Evolutionary conservation across 2,113 vertebrate genomes (phyloP).

Genomic region (Channa argus): DNA sequence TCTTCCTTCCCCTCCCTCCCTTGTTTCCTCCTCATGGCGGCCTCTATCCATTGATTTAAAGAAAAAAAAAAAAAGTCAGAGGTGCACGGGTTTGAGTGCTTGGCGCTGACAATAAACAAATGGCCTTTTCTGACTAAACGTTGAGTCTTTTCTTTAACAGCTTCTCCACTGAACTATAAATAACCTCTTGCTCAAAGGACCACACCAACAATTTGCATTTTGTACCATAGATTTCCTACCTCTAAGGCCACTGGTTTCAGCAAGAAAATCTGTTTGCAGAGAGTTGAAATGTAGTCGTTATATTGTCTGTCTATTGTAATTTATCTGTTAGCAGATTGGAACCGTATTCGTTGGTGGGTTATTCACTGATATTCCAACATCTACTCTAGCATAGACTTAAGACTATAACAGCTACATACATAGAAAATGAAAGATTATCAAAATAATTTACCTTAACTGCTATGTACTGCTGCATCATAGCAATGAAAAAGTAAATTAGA

Average conservation of each 20-base stretch:
- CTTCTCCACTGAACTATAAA: background rate
- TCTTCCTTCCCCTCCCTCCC: constrained; percentile 68
- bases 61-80: background rate
- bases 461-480: background rate
- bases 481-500: too few relatives aligned
- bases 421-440: background rate
- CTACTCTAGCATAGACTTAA: background rate
- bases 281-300: background rate
- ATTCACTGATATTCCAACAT: background rate
- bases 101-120: constrained; percentile 60
- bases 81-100: constrained; percentile 19
- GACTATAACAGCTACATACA: background rate
- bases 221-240: background rate
- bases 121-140: constrained; percentile 4
- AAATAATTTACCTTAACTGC: background rate
- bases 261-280: background rate
- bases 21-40: constrained; percentile 56
- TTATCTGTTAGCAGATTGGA: background rate
- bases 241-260: background rate
- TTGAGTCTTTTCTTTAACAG: background rate
- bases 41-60: constrained; percentile 53
- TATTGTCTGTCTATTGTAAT: background rate
- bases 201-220: background rate
- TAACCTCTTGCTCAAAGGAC: constrained; percentile 10
- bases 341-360: too few relatives aligned